Evolutionary conservation across 2,797 vertebrate genomes (phyloP), one percentile per base, ranked within the genome.

Genomic region (Schizothorax lantsangensis): DNA sequence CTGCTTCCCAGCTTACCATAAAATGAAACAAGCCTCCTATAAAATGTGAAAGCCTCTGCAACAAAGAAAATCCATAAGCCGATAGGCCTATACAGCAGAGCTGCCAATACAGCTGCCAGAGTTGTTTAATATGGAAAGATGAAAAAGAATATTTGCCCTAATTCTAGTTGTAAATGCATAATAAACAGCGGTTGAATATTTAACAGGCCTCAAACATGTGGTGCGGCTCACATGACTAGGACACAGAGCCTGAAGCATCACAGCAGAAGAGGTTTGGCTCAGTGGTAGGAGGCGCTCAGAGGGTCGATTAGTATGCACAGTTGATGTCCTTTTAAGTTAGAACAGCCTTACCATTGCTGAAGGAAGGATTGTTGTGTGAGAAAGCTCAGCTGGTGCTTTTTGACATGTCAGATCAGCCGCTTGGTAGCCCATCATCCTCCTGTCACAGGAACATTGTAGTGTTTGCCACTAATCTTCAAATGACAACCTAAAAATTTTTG

Each of bases 271-370:
- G 75, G 73, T 80, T 80, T 79, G 84, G 64, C 52, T 45, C 45
- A 36, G 86, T 33, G 19, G 8, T 78, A 59, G 72, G 71, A 69
- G 72, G 79, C 47, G 49, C 80, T 77, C 59, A 15, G 8, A 69
- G 52, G 79, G 47, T 45, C 36, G 66, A 84, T 87, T 84, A 82
- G 82, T 80, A 89, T 87, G 79, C 85, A 78, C 66, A 78, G 72
- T 62, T 69, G 82, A 73, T 87, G 77, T 49, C 54, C 86, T 87
- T 87, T 69, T 79, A 84, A 79, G 83, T 83, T 83, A 57, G 62
- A 83, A 68, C 77, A 33, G 59, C 17, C 40, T 78, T 71, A 82
- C 62, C 79, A 62, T 83, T 33, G 54, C 66, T 59, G 47, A 82
- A 82, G 79, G 71, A 86, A 84, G 68, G 69, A 21, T 52, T 87